Conservation (phyloP, 2,888 invertebrate species). For the Pyralis farinalis region DNA sequence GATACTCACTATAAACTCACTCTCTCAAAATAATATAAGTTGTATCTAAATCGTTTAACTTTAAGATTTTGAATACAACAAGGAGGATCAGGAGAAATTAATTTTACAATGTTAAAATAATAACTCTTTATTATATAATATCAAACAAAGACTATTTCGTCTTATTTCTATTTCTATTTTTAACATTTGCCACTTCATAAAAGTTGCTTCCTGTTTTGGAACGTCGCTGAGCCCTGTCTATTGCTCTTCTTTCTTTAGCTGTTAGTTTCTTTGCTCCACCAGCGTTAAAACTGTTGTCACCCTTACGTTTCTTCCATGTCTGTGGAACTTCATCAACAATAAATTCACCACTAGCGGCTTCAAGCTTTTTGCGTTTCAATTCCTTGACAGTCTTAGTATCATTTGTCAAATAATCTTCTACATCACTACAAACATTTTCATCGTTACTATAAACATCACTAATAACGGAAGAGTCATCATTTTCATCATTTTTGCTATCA, state of each 20-base stretch:
- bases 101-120: constrained; percentile 2
- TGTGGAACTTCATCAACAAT: constrained; percentile 74
- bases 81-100: neutral
- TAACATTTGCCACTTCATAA: constrained; percentile 93
- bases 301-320: constrained; percentile 54
- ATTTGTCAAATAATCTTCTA: constrained; percentile 72
- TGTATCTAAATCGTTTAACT: too few species aligned
- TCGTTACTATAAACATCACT: constrained; percentile 86
- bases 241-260: constrained; percentile 88
- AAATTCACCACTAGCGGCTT: constrained; percentile 78
- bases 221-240: constrained; percentile 87
- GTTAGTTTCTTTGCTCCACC: constrained; percentile 80
- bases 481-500: constrained; percentile 48
- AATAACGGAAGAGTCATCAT: constrained; percentile 82
- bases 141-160: constrained; percentile 48
- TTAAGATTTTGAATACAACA: neutral
- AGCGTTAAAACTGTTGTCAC: constrained; percentile 23
- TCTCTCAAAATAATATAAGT: too few species aligned
- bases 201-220: constrained; percentile 94
- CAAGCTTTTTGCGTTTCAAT: constrained; percentile 65
- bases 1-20: too few species aligned
- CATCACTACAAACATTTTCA: constrained; percentile 79
- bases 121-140: constrained; percentile 3
- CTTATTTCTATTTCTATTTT: constrained; percentile 90
- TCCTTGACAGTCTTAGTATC: constrained; percentile 68